Conservation (phyloP, 2,797 vertebrate genomes). For the Chanos chanos region DNA sequence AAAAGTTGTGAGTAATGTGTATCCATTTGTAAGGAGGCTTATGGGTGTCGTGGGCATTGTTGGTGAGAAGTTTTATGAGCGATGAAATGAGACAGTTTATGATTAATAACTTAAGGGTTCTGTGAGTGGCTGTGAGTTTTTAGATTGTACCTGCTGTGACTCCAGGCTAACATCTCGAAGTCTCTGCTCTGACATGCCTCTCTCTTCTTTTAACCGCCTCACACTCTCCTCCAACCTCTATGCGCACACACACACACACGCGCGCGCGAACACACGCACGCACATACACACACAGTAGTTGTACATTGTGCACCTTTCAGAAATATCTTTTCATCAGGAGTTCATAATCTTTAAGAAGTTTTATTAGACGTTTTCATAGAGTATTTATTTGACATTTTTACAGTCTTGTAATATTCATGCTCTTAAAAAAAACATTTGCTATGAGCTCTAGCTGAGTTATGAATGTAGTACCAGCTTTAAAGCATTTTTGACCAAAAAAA, state of each 20-base stretch:
- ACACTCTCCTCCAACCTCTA: constrained; percentile 62
- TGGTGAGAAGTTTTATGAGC: too few relatives aligned
- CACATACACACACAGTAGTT: background rate
- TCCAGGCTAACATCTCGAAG: constrained; percentile 61
- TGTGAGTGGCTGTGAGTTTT: background rate
- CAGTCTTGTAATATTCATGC: constrained; percentile 15
- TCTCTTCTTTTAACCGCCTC: constrained; percentile 56
- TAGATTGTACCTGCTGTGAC: constrained; percentile 60
- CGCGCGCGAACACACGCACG: constrained; percentile 23
- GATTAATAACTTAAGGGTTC: background rate
- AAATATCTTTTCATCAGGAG: background rate
- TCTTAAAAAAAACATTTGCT: background rate
- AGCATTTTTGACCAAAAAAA: too few relatives aligned
- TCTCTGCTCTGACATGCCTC: constrained; percentile 55
- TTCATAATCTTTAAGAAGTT: too few relatives aligned
- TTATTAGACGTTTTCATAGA: background rate
- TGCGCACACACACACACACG: constrained; percentile 35
- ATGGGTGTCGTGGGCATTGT: too few relatives aligned
- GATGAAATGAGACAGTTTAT: background rate
- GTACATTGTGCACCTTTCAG: too few relatives aligned
- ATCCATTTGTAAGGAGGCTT: too few relatives aligned
- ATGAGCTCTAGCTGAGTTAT: too few relatives aligned
- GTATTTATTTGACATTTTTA: constrained; percentile 14
- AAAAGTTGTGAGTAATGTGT: too few relatives aligned
- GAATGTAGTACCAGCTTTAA: too few relatives aligned